phyloP scores from a whole-genome alignment of 2,113 vertebrate species.

The Entelurus aequoreus region DNA sequence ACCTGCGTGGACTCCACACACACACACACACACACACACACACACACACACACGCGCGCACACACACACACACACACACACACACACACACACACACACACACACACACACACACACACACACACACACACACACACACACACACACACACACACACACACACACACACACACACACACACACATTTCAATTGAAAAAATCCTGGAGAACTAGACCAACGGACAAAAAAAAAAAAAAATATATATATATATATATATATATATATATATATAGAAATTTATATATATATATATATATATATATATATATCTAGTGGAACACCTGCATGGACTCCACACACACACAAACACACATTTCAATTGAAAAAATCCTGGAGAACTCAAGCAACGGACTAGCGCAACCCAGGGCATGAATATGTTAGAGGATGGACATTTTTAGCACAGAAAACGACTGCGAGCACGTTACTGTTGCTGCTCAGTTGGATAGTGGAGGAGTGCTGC shows the following conservation, averaged over 20 bases:
- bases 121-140: constrained; percentile 5
- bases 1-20: constrained; percentile 26
- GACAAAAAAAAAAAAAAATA: too few species aligned
- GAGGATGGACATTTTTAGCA: constrained; percentile 38
- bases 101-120: not conserved
- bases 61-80: not conserved
- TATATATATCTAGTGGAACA: too few species aligned
- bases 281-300: too few species aligned
- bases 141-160: constrained; percentile 7
- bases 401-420: constrained; percentile 17
- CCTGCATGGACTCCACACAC: too few species aligned
- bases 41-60: constrained; percentile 3
- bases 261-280: too few species aligned
- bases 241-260: too few species aligned
- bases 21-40: not conserved
- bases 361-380: constrained; percentile 34
- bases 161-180: constrained; percentile 4
- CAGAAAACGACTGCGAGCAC: not conserved
- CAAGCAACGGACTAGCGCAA: constrained; percentile 20
- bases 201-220: constrained; percentile 25
- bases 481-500: constrained; percentile 13
- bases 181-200: constrained; percentile 25
- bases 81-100: constrained; percentile 27
- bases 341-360: constrained; percentile 8
- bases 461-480: constrained; percentile 18